These are phyloP conservation scores for Chaetodon trifascialis DNA, from an alignment of 2,113 vertebrate species.

Conservation along the genomic window DNA sequence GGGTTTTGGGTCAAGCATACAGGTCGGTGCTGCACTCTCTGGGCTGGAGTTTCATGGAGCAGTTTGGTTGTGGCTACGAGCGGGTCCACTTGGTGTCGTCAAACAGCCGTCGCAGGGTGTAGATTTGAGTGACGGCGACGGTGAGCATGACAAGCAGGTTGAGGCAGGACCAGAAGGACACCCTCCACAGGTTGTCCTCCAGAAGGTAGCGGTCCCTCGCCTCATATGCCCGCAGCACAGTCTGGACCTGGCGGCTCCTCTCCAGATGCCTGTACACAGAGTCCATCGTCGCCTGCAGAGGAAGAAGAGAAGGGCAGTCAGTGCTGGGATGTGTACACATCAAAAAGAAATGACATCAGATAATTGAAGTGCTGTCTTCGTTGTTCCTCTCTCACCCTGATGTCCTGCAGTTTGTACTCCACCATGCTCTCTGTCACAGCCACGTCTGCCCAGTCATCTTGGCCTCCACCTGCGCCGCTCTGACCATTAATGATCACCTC, in stretches of 20 bases:
- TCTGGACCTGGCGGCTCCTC: constrained; percentile 85
- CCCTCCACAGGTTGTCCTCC: constrained; percentile 88
- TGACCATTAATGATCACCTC: constrained; percentile 85
- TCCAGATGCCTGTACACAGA: constrained; percentile 83
- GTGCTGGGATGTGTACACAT: neutral
- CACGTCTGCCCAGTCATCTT: constrained; percentile 80
- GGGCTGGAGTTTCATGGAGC: neutral
- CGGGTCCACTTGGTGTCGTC: constrained; percentile 76
- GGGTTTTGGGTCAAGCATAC: neutral
- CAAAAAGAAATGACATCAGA: neutral
- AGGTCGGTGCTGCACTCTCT: neutral
- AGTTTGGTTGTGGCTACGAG: constrained; percentile 70
- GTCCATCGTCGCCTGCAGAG: constrained; percentile 84
- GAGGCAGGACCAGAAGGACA: constrained; percentile 90
- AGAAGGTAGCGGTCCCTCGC: constrained; percentile 89
- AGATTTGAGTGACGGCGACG: constrained; percentile 86
- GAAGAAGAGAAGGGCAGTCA: neutral
- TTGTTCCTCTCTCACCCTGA: constrained; percentile 71
- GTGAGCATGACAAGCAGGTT: constrained; percentile 85
- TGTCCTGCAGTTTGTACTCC: constrained; percentile 81
- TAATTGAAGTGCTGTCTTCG: neutral
- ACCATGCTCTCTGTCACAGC: constrained; percentile 82
- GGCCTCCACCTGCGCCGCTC: constrained; percentile 20
- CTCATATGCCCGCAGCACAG: constrained; percentile 85
- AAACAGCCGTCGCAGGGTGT: constrained; percentile 87